A percentile compares a stretch with the other conserved stretches of the same genome.
phyloP scores from a whole-genome alignment of 2,113 vertebrate genomes.

The Panurus biarmicus region DNA sequence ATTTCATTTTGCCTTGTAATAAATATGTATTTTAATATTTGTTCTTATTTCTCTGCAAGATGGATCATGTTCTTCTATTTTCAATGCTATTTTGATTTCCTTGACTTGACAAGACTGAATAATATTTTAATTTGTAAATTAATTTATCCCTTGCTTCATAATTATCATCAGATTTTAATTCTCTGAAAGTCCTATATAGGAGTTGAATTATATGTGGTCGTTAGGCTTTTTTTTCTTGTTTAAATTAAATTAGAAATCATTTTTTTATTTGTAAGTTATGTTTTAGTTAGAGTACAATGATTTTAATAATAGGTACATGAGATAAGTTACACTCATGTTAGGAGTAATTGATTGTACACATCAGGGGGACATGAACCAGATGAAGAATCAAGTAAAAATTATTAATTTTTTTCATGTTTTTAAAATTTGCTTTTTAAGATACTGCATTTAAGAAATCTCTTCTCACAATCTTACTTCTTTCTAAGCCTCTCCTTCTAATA shows the following conservation, averaged over 20 bases:
- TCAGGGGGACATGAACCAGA: background rate
- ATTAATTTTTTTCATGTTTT: background rate
- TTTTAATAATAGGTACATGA: background rate
- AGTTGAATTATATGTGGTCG: background rate
- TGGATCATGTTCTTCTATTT: background rate
- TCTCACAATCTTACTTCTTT: background rate
- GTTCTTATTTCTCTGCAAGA: background rate
- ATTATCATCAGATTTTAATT: background rate
- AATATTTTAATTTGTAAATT: background rate
- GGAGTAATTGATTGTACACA: background rate
- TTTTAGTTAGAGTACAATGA: background rate
- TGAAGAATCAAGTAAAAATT: background rate
- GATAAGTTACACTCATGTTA: background rate
- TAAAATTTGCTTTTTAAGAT: background rate
- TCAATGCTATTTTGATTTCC: background rate
- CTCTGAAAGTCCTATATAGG: background rate
- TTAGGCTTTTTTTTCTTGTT: background rate
- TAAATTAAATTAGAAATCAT: background rate
- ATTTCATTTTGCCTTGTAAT: background rate
- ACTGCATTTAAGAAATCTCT: background rate
- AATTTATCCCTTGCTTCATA: background rate
- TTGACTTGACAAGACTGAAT: background rate
- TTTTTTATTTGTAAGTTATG: background rate
- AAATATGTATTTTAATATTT: background rate
- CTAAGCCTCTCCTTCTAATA: background rate